Base-by-base conservation (phyloP, 2,888 invertebrate genomes). In the Tholera decimalis region DNA sequence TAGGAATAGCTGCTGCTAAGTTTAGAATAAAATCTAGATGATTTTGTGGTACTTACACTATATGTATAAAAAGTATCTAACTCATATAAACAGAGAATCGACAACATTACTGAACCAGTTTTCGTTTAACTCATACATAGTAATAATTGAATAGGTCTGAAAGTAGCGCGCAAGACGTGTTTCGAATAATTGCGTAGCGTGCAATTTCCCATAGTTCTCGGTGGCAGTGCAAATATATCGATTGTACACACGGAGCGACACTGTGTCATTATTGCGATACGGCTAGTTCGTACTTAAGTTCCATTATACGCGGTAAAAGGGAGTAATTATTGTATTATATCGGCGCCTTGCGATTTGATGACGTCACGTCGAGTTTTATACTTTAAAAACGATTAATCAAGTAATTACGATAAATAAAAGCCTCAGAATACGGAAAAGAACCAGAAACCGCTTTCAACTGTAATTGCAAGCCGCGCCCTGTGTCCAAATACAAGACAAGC, bases 221-320 rank as follows among this genome's bases (percentile, higher is more conserved):
- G 22, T 18, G 35, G n/a, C 26, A 76, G 46, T 60, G 71, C 77
- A 70, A 76, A 69, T 63, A 79, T 74, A 80, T 76, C 60, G 80
- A 76, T 80, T 76, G 37, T 24, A 43, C 22, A 28, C 15, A 39
- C n/a, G n/a, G 15, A 35, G 11, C 11, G 15, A 30, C 7, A 37
- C 33, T 28, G 33, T 11, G 24, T 41, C 26, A 74, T 67, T 61
- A 77, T 46, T 57, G 49, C 20, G 8, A 18, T 30, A 44, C 41
- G 58, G 46, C 55, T 46, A 47, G 26, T 33, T 22, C 0, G 4
- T 37, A 57, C n/a, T 62, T 59, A 59, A 1, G 18, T 18, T 13
- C 15, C 5, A 4, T 47, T 37, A 13, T 53, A 63, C 35, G 43
- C n/a, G 18, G 49, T 18, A 56, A 56, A 37, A 28, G 26, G 9